These are phyloP conservation scores for Propithecus perrieri DNA, from an alignment of 2,797 vertebrate genomes.

Conservation along the genomic window DNA sequence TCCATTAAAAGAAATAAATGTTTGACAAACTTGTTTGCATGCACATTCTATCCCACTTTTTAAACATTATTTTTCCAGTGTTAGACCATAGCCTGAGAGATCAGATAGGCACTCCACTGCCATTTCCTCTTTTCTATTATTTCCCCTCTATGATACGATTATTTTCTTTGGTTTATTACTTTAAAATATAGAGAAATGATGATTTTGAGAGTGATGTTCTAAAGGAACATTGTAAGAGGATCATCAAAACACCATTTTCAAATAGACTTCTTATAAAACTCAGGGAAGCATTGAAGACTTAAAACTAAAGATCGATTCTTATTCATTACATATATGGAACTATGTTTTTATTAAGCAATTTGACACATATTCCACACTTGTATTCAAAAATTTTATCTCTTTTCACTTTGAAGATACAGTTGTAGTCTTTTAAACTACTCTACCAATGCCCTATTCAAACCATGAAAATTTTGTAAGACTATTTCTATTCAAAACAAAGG, in stretches of 20 bases:
- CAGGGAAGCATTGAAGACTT: background rate
- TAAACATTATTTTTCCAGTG: background rate
- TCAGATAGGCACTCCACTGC: background rate
- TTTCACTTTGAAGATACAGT: background rate
- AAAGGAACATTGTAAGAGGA: background rate
- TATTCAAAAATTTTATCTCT: background rate
- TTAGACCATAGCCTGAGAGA: background rate
- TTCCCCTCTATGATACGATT: background rate
- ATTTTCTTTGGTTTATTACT: background rate
- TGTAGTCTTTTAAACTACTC: background rate
- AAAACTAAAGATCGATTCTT: background rate
- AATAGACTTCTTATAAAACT: background rate
- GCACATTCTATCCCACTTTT: background rate
- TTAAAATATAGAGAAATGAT: background rate
- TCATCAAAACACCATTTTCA: background rate
- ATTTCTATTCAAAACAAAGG: background rate
- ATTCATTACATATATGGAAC: background rate
- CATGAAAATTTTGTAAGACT: background rate
- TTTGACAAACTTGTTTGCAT: background rate
- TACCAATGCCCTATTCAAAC: background rate
- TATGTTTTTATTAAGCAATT: background rate
- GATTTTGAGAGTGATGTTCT: background rate
- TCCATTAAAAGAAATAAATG: constrained; percentile 1
- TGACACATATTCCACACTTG: background rate
- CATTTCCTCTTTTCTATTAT: background rate